Evolutionary conservation across 2,797 vertebrate species (phyloP).

Genomic region (Hyperoplus immaculatus): DNA sequence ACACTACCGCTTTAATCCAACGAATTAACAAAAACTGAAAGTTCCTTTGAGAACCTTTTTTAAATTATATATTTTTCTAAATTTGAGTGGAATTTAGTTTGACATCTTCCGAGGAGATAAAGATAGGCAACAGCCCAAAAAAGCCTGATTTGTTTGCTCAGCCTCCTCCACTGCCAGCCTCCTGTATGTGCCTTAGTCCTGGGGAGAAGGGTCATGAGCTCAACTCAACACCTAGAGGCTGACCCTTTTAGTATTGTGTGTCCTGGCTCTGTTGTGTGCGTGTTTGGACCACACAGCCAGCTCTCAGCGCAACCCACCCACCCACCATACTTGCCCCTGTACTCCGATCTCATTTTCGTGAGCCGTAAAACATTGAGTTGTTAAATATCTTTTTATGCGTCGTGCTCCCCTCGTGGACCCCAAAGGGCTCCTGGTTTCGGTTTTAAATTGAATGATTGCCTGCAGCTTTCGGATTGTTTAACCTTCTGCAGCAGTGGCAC

Average conservation of each 20-base stretch:
- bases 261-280: constrained; percentile 43
- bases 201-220: constrained; percentile 56
- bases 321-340: constrained; percentile 31
- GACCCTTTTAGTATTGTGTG: constrained; percentile 32
- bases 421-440: constrained; percentile 78
- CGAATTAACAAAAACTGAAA: no score
- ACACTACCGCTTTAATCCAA: no score
- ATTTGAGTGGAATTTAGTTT: neutral
- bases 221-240: constrained; percentile 50
- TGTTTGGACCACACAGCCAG: constrained; percentile 42
- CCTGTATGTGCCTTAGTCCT: constrained; percentile 46
- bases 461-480: constrained; percentile 86
- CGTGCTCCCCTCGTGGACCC: constrained; percentile 73
- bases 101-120: neutral
- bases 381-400: constrained; percentile 86
- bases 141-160: constrained; percentile 56
- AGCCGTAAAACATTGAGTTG: constrained; percentile 86
- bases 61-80: neutral
- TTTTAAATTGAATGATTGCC: constrained; percentile 89
- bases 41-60: no score
- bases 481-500: constrained; percentile 79
- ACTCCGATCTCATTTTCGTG: constrained; percentile 83
- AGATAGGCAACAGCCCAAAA: constrained; percentile 21
- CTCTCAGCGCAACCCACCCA: constrained; percentile 36
- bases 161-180: constrained; percentile 18